Percentiles rank a stretch among this genome's conserved stretches.
Conservation (phyloP, 2,888 invertebrate genomes). For the Oxyteleia sp. region DNA sequence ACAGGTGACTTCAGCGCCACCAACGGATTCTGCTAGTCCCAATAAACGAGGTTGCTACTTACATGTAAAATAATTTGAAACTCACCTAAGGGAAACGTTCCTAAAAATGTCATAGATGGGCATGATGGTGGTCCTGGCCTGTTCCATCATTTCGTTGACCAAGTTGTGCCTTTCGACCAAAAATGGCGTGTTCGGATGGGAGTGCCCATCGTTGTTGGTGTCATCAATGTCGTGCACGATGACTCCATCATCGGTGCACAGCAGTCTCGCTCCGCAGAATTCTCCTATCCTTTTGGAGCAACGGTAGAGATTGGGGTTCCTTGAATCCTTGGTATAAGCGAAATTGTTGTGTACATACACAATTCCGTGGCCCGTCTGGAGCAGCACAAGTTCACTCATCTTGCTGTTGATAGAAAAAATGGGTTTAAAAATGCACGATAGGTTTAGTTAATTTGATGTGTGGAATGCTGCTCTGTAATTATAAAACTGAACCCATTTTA, state of each 20-base stretch:
- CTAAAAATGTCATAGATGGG: slow-evolving; percentile 5
- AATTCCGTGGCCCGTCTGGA: neutral
- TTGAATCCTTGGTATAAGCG: neutral
- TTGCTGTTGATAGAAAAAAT: too few species aligned
- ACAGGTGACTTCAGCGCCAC: too few species aligned
- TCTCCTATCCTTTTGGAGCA: neutral
- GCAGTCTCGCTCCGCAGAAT: neutral
- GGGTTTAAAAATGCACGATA: too few species aligned
- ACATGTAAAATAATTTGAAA: too few species aligned
- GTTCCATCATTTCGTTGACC: neutral
- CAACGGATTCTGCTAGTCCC: too few species aligned
- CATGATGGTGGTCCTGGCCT: neutral
- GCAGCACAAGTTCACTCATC: neutral
- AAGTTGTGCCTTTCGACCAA: neutral
- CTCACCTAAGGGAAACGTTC: slow-evolving; percentile 3
- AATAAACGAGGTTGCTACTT: too few species aligned
- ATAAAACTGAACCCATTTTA: too few species aligned
- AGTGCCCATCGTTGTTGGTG: neutral
- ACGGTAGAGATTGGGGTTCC: neutral
- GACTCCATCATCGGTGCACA: neutral
- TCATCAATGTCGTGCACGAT: neutral
- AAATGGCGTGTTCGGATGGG: neutral
- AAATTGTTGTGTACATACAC: neutral
- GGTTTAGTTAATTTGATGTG: too few species aligned
- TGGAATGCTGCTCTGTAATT: too few species aligned